A percentile compares a stretch with the other conserved stretches of the same genome.
These are phyloP conservation scores for Chunga burmeisteri DNA, from an alignment of 2,113 vertebrate species.

Conservation along the genomic window DNA sequence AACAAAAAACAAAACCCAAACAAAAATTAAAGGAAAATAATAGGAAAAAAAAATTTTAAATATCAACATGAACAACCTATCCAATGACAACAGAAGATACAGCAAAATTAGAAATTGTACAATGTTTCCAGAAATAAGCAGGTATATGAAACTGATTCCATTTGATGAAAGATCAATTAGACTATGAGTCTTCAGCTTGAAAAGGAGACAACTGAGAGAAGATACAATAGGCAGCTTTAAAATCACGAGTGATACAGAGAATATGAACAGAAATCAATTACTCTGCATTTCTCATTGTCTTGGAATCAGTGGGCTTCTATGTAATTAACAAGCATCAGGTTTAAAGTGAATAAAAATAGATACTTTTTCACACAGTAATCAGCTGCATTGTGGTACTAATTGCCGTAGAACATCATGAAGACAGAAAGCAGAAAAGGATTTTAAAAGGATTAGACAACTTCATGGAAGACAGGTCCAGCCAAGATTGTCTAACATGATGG, in stretches of 20 bases:
- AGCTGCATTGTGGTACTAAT: not conserved
- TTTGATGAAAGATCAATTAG: not conserved
- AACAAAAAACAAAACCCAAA: not conserved
- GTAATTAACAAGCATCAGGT: not conserved
- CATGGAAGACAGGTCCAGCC: not conserved
- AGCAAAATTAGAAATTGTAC: not conserved
- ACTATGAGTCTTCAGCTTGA: not conserved
- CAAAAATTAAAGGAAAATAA: not conserved
- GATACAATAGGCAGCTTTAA: not conserved
- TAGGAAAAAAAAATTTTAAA: not conserved
- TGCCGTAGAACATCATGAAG: not conserved
- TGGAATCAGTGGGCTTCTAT: not conserved
- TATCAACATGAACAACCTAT: not conserved
- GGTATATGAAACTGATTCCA: not conserved
- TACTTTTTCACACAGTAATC: not conserved
- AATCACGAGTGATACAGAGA: not conserved
- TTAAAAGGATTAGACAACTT: not conserved
- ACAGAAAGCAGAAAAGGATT: not conserved
- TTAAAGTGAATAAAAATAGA: not conserved
- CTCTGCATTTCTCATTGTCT: not conserved
- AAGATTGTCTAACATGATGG: not conserved
- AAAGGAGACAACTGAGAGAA: not conserved
- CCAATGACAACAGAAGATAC: not conserved
- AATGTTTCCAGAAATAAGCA: not conserved
- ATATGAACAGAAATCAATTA: rapidly evolving